These are phyloP conservation scores for Cottoperca gobio DNA, from an alignment of 2,797 vertebrate species.

Conservation along the genomic window DNA sequence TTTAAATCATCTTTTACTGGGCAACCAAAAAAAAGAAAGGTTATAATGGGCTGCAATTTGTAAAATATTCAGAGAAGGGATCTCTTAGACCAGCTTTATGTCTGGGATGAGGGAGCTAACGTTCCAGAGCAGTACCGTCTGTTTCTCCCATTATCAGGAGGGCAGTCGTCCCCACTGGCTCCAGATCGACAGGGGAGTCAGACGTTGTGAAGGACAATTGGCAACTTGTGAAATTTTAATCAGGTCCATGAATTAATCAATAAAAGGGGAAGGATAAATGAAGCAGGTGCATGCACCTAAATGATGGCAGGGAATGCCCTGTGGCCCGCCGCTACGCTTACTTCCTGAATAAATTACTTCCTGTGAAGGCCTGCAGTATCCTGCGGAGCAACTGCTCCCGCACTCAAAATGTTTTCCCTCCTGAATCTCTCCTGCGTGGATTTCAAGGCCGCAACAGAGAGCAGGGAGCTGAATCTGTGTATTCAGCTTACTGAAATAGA, in stretches of 20 bases:
- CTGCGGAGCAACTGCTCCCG: conserved; percentile 47
- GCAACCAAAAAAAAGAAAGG: conserved; percentile 51
- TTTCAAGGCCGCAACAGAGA: conserved; percentile 59
- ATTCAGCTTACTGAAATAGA: conserved; percentile 59
- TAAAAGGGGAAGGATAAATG: conserved; percentile 77
- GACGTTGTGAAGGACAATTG: conserved; percentile 81
- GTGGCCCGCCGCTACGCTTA: conserved; percentile 59
- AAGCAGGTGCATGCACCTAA: conserved; percentile 66
- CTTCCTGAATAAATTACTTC: conserved; percentile 84
- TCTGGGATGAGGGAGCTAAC: conserved; percentile 54
- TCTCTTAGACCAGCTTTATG: conserved; percentile 34
- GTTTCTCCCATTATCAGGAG: conserved; percentile 65
- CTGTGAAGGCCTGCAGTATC: conserved; percentile 72
- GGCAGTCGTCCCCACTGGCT: conserved; percentile 67
- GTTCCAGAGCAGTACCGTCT: conserved; percentile 28
- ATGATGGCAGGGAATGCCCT: conserved; percentile 70
- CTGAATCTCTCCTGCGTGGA: conserved; percentile 31
- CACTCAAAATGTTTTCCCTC: conserved; percentile 48
- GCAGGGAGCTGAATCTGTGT: conserved; percentile 55
- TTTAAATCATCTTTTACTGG: conserved; percentile 66
- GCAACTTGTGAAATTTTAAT: conserved; percentile 84
- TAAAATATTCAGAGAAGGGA: conserved; percentile 67
- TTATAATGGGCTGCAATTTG: conserved; percentile 70
- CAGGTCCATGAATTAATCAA: conserved; percentile 83
- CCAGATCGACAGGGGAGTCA: conserved; percentile 71